Evolutionary conservation across 2,888 invertebrate species (phyloP).

Genomic region (Terebella lapidaria): DNA sequence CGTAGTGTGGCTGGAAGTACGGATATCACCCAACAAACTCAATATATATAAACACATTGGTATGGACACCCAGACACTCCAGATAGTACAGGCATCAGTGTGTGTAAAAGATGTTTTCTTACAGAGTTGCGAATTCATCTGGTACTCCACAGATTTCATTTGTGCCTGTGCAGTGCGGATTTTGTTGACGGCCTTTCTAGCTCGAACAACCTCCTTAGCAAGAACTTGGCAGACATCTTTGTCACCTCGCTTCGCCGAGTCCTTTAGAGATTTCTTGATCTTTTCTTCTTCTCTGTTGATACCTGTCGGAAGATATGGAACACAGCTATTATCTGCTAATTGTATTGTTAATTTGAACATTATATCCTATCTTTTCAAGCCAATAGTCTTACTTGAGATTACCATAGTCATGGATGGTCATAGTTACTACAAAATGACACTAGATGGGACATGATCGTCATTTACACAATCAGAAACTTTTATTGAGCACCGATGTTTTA

Average conservation of each 20-base stretch:
- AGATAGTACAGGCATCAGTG: too few species aligned
- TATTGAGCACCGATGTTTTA: neutral
- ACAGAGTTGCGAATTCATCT: slow-evolving; percentile 87
- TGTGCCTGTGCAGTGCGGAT: slow-evolving; percentile 96
- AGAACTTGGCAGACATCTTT: slow-evolving; percentile 88
- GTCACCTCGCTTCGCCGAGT: slow-evolving; percentile 91
- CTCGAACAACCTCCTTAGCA: slow-evolving; percentile 86
- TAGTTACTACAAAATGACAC: neutral
- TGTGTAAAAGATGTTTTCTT: too few species aligned
- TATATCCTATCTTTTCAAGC: too few species aligned
- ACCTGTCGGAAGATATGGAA: slow-evolving; percentile 58
- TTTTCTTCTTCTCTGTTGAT: slow-evolving; percentile 97
- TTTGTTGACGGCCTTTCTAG: slow-evolving; percentile 78
- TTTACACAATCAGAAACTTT: neutral
- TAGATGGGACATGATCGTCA: too few species aligned
- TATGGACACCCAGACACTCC: too few species aligned
- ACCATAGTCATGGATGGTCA: too few species aligned
- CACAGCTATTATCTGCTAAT: neutral
- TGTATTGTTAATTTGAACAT: too few species aligned
- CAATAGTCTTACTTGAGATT: too few species aligned
- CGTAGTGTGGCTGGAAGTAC: slow-evolving; percentile 81
- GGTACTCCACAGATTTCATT: slow-evolving; percentile 88
- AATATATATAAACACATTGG: too few species aligned
- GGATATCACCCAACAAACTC: too few species aligned
- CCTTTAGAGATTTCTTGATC: slow-evolving; percentile 86